phyloP scores from a whole-genome alignment of 2,797 vertebrate species.

The Esox lucius region DNA sequence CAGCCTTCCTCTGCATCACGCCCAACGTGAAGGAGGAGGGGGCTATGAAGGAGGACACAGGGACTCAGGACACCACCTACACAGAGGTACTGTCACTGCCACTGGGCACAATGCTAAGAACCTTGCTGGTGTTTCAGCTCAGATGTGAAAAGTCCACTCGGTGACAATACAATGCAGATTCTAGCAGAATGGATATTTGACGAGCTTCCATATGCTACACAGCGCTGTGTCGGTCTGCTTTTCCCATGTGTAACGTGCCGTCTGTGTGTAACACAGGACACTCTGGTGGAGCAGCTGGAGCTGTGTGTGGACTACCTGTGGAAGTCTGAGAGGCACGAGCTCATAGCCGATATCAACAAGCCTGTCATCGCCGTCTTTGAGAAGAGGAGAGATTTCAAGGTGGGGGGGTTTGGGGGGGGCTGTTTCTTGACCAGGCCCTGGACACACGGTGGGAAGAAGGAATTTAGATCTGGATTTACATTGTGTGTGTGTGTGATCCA shows the following conservation, averaged over 20 bases:
- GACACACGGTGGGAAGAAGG: neutral
- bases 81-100: slow-evolving; percentile 82
- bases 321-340: slow-evolving; percentile 96
- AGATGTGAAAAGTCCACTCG: neutral
- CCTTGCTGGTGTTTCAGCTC: neutral
- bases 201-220: too few species aligned
- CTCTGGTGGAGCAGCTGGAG: slow-evolving; percentile 94
- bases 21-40: slow-evolving; percentile 98
- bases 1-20: slow-evolving; percentile 93
- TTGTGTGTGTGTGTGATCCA: slow-evolving; percentile 21
- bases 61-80: slow-evolving; percentile 96
- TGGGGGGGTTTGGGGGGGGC: too few species aligned
- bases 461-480: neutral
- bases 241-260: too few species aligned
- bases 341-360: slow-evolving; percentile 97
- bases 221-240: too few species aligned
- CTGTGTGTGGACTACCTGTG: slow-evolving; percentile 95
- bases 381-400: slow-evolving; percentile 96
- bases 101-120: neutral
- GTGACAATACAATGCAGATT: neutral
- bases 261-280: slow-evolving; percentile 72
- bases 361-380: slow-evolving; percentile 96
- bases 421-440: neutral
- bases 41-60: slow-evolving; percentile 97
- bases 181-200: too few species aligned